Percentiles rank a stretch among this genome's conserved stretches.
phyloP scores from a whole-genome alignment of 2,797 vertebrate genomes.

The Phataginus tricuspis region DNA sequence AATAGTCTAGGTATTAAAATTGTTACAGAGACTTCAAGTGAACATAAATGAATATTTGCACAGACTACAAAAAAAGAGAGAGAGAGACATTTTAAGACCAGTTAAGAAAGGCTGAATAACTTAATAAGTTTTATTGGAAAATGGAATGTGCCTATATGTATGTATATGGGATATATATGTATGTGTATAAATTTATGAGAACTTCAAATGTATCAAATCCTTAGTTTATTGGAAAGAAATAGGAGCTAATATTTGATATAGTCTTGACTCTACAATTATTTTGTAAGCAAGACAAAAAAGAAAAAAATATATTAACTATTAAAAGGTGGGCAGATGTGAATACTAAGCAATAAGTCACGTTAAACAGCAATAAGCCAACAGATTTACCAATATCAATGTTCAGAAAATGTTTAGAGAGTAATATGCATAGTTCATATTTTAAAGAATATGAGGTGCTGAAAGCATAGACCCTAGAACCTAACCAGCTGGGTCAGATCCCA shows the following conservation, averaged over 20 bases:
- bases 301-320: not conserved
- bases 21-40: not conserved
- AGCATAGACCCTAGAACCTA: not conserved
- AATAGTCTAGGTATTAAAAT: not conserved
- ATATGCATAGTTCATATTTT: not conserved
- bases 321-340: not conserved
- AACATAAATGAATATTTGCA: not conserved
- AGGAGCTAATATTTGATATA: not conserved
- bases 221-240: not conserved
- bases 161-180: not conserved
- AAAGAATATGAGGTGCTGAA: not conserved
- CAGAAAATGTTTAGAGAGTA: not conserved
- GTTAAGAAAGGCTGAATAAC: not conserved
- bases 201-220: not conserved
- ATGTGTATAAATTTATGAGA: not conserved
- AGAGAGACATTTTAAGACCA: not conserved
- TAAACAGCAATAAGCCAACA: not conserved
- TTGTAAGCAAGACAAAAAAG: not conserved
- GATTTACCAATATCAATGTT: not conserved
- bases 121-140: not conserved
- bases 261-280: not conserved
- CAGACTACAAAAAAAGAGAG: not conserved
- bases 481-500: not conserved
- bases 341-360: not conserved
- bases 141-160: not conserved